Evolutionary conservation across 1,140 invertebrate species (phyloP), one percentile per base, ranked within the genome.

Genomic region (Hormaphis cornu): DNA sequence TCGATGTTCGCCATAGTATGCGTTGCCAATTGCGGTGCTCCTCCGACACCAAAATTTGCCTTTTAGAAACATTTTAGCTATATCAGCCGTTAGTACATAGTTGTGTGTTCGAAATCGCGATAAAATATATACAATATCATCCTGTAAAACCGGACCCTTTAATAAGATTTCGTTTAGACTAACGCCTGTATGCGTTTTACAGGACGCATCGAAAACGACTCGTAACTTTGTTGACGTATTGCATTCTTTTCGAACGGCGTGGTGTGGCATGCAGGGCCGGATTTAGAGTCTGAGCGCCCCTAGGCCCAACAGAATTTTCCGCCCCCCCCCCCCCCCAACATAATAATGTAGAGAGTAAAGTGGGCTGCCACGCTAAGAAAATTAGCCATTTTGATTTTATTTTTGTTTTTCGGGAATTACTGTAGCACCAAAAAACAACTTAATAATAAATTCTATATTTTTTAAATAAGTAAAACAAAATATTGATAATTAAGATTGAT

Each of bases 1-100:
- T 56, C 37, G 37, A n/a, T 16, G 73, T 61, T 42, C 74, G 54
- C 72, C 75, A 77, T 9, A 78, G 37, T 24, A 72, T 73, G 50
- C 73, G 16, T 58, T 73, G 63, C 40, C 30, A 33, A 33, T 33
- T 9, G 30, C 30, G 30, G 14, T 12, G 35, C 10, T 40, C 35
- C 4, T 40, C 35, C 10, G 35, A 2, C 10, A 40, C 10, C 14
- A 40, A 2, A 8, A 40, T 40, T 40, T 40, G 35, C 10, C 35
- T 40, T n/a, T n/a, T n/a, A n/a, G 40, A 9, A n/a, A 42, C 40
- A 42, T 42, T 42, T 42, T 42, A 6, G n/a, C 7, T 3, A 42
- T 42, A 42, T 42, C 40, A 6, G 40, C 40, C 4, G 40, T n/a
- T n/a, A 42, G 7, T 0, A 42, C 40, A 1, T n/a, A 16, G 5